Percentiles rank a stretch among this genome's conserved stretches.
These are phyloP conservation scores for Thermophis baileyi DNA, from an alignment of 2,113 vertebrate species.

Conservation along the genomic window DNA sequence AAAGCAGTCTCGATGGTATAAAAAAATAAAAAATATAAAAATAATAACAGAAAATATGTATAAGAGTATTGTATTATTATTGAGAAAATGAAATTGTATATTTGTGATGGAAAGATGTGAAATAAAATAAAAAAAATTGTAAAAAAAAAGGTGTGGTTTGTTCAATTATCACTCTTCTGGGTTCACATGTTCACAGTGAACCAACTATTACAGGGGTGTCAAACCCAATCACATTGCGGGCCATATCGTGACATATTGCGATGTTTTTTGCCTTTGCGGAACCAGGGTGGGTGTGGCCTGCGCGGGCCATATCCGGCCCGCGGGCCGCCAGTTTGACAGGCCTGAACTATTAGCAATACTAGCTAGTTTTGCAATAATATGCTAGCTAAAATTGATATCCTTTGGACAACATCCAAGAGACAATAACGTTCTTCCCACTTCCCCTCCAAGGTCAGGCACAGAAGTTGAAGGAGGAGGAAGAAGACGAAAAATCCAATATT, in stretches of 20 bases:
- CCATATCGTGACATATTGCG: fast-evolving
- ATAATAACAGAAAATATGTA: too few relatives aligned
- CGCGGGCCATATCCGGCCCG: fast-evolving
- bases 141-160: neutral
- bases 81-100: too few relatives aligned
- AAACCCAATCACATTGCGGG: neutral
- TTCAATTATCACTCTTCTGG: neutral
- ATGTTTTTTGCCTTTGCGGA: neutral
- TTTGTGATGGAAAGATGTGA: too few relatives aligned
- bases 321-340: neutral
- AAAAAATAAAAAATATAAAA: too few relatives aligned
- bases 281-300: too few relatives aligned
- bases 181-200: neutral
- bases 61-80: too few relatives aligned
- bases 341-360: neutral
- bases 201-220: neutral
- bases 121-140: too few relatives aligned
- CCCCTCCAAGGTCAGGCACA: neutral
- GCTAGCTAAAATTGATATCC: neutral
- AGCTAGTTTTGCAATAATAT: neutral
- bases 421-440: neutral
- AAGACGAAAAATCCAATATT: neutral
- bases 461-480: neutral
- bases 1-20: too few relatives aligned
- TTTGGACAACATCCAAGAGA: neutral